Conservation (phyloP, 2,888 invertebrate species). For the Hesperia comma region DNA sequence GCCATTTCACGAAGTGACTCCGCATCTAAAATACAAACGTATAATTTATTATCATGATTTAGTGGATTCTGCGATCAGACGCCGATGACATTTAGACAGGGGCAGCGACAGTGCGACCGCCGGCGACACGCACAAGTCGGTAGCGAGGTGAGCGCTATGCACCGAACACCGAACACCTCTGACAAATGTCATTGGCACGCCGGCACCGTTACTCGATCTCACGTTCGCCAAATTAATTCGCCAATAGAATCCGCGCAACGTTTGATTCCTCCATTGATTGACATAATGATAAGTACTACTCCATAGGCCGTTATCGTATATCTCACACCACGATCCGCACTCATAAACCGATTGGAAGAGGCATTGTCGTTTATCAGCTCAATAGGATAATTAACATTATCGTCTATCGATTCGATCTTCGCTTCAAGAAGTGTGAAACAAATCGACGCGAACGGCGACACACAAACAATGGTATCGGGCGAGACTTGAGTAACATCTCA, state of each 20-base stretch:
- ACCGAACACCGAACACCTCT: constrained; percentile 65
- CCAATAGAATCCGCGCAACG: constrained; percentile 73
- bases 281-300: constrained; percentile 74
- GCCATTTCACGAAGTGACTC: too few relatives aligned
- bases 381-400: constrained; percentile 58
- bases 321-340: constrained; percentile 60
- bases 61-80: not conserved
- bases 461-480: constrained; percentile 46
- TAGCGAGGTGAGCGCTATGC: constrained; percentile 49
- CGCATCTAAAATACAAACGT: not conserved
- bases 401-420: constrained; percentile 61
- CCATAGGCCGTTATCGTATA: constrained; percentile 68
- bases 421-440: constrained; percentile 64
- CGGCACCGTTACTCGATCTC: constrained; percentile 80
- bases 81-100: not conserved
- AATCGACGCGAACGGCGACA: constrained; percentile 50
- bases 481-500: constrained; percentile 50
- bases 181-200: constrained; percentile 82
- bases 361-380: constrained; percentile 50
- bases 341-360: constrained; percentile 49
- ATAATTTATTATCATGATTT: constrained; percentile 6
- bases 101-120: constrained; percentile 3
- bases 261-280: constrained; percentile 74
- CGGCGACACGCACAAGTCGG: constrained; percentile 43
- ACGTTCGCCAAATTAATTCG: constrained; percentile 80